Percentiles rank a stretch among this genome's conserved stretches.
Conservation (phyloP, 92 coral and sea anemone species). For the Meandrina meandrites region DNA sequence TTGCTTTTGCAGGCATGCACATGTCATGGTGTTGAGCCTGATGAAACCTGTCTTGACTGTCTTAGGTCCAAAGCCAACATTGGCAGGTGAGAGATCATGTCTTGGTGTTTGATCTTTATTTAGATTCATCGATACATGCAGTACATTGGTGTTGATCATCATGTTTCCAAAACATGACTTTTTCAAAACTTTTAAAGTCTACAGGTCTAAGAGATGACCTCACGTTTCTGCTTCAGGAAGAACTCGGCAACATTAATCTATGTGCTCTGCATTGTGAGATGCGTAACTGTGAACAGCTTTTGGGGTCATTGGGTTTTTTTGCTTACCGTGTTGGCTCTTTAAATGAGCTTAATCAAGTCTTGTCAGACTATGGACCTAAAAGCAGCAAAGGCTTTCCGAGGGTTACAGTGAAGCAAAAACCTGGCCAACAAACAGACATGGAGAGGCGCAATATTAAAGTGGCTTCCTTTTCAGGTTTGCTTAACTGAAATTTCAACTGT, state of each 20-base stretch:
- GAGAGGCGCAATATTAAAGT: conserved; percentile 4
- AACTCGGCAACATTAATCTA: not conserved
- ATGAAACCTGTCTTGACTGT: conserved; percentile 45
- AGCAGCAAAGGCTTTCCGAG: conserved; percentile 35
- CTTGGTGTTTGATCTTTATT: not conserved
- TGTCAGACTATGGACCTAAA: conserved; percentile 57
- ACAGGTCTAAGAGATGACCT: too few species aligned
- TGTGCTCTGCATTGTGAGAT: not conserved
- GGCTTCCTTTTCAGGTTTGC: conserved; percentile 18
- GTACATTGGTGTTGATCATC: conserved; percentile 28
- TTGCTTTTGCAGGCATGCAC: conserved; percentile 34
- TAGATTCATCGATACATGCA: not conserved
- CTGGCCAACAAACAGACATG: conserved; percentile 29
- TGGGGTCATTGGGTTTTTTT: conserved; percentile 49
- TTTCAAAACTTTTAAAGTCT: too few species aligned
- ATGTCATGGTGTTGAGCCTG: conserved; percentile 49
- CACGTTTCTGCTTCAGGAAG: not conserved
- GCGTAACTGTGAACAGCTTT: not conserved
- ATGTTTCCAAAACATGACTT: conserved; percentile 52
- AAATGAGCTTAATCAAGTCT: conserved; percentile 33
- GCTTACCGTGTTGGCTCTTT: conserved; percentile 47
- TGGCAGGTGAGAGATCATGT: conserved; percentile 26
- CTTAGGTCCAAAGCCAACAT: conserved; percentile 41
- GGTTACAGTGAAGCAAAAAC: conserved; percentile 13
- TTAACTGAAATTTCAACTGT: not conserved